A percentile compares a stretch with the other conserved stretches of the same genome.
phyloP scores from a whole-genome alignment of 1,140 invertebrate genomes.

The Prorops nasuta region DNA sequence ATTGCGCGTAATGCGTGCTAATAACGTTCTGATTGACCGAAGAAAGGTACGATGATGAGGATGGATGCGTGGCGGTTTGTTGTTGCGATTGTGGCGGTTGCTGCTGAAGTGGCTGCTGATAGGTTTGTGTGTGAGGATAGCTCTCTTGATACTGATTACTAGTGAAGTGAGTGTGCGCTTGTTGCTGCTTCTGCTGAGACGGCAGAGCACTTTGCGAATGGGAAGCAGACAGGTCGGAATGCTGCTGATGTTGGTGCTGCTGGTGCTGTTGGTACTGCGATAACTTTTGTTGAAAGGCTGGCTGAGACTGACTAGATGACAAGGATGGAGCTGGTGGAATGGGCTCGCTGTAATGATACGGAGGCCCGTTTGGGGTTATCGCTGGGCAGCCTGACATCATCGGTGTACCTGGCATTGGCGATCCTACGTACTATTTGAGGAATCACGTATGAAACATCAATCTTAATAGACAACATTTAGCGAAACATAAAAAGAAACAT shows the following conservation, averaged over 20 bases:
- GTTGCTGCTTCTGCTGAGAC: constrained; percentile 32
- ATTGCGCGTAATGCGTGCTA: constrained; percentile 48
- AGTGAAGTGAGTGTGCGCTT: constrained; percentile 50
- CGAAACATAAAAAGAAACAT: constrained; percentile 16
- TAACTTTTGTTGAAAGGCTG: constrained; percentile 50
- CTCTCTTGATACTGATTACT: constrained; percentile 54
- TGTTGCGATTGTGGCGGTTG: constrained; percentile 37
- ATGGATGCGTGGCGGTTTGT: constrained; percentile 31
- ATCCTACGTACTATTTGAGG: constrained; percentile 42
- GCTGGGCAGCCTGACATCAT: constrained; percentile 53
- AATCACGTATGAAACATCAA: background rate
- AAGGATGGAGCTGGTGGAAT: constrained; percentile 53
- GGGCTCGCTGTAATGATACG: constrained; percentile 53
- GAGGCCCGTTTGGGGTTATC: constrained; percentile 51
- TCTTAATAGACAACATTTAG: background rate
- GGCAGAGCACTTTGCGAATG: constrained; percentile 28
- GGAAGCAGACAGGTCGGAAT: constrained; percentile 27
- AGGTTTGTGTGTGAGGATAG: constrained; percentile 55
- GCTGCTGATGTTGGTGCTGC: constrained; percentile 32
- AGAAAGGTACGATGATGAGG: constrained; percentile 46
- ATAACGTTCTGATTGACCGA: constrained; percentile 46
- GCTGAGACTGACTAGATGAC: constrained; percentile 60
- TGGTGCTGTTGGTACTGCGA: constrained; percentile 48
- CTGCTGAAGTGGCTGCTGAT: constrained; percentile 47
- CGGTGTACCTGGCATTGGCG: constrained; percentile 52